Conservation (phyloP, 2,797 vertebrate species). For the Geotrypetes seraphini region DNA sequence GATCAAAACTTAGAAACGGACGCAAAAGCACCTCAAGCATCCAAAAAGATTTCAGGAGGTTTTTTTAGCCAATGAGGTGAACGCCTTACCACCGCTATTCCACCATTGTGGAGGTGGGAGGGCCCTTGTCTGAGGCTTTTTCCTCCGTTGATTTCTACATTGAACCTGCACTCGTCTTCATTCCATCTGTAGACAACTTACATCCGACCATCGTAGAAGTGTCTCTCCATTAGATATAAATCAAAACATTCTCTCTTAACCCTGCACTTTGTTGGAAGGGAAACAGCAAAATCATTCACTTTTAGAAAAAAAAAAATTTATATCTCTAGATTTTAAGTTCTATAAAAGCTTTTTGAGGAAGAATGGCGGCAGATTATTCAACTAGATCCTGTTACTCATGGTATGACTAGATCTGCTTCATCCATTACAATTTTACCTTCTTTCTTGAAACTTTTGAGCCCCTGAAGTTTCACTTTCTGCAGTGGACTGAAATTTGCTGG, state of each 20-base stretch:
- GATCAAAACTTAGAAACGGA: too few species aligned
- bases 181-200: too few species aligned
- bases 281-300: slow-evolving; percentile 27
- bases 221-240: slow-evolving; percentile 27
- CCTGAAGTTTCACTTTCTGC: not conserved
- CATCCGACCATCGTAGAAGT: too few species aligned
- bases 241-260: slow-evolving; percentile 28
- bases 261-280: slow-evolving; percentile 23
- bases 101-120: too few species aligned
- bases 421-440: not conserved
- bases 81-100: too few species aligned
- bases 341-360: fast-evolving
- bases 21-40: too few species aligned
- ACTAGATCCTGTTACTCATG: slow-evolving; percentile 3
- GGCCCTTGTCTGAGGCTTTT: too few species aligned
- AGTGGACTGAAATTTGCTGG: not conserved
- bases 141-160: too few species aligned
- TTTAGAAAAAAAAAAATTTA: slow-evolving; percentile 1
- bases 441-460: not conserved
- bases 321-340: not conserved
- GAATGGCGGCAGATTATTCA: slow-evolving; percentile 3
- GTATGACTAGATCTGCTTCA: not conserved
- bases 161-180: too few species aligned
- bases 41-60: too few species aligned
- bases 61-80: too few species aligned